A percentile compares a stretch with the other conserved stretches of the same genome.
phyloP scores from a whole-genome alignment of 92 coral and sea anemone genomes.

The Porites divaricata region DNA sequence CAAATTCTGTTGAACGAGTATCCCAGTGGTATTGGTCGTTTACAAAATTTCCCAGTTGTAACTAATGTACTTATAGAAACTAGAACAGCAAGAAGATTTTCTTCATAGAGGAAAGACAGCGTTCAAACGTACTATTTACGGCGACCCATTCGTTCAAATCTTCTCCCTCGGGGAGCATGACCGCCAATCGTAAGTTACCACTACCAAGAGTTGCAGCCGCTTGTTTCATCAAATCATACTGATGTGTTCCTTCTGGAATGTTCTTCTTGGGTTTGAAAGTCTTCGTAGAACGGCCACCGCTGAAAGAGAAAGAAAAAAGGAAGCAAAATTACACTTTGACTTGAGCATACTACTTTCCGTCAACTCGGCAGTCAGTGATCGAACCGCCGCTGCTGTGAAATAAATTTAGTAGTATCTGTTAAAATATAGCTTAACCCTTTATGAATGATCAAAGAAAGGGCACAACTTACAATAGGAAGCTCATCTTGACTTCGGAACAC shows the following conservation, averaged over 20 bases:
- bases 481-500: constrained; percentile 76
- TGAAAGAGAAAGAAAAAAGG: constrained; percentile 26
- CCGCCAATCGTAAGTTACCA: constrained; percentile 95
- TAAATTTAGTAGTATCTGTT: background rate
- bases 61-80: background rate
- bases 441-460: background rate
- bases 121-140: constrained; percentile 79
- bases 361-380: background rate
- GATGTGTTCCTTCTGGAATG: constrained; percentile 99
- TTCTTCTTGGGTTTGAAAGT: constrained; percentile 99
- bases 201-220: constrained; percentile 99
- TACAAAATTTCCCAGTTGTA: background rate
- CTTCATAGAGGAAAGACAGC: background rate
- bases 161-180: constrained; percentile 98
- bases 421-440: background rate
- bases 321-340: constrained; percentile 4
- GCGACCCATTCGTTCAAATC: constrained; percentile 99
- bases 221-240: constrained; percentile 96
- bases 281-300: constrained; percentile 98
- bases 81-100: too few species aligned
- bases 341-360: background rate
- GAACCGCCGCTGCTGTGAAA: background rate
- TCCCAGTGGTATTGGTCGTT: background rate
- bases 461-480: constrained; percentile 99
- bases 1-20: background rate